Evolutionary conservation across 2,113 vertebrate species (phyloP).

Genomic region (Corythaixoides concolor): DNA sequence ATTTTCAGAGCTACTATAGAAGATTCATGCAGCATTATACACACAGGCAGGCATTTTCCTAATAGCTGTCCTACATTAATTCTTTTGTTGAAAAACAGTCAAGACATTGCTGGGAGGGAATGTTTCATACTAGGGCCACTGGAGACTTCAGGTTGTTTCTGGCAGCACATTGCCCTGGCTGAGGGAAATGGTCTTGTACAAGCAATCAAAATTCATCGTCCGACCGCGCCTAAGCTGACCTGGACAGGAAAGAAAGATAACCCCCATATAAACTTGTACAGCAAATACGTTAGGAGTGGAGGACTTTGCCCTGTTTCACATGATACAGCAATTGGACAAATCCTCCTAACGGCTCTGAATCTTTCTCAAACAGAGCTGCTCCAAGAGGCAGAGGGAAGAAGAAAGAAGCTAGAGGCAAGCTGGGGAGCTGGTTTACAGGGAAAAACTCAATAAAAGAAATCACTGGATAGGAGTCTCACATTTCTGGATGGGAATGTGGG

Average conservation of each 20-base stretch:
- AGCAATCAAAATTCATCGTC: neutral
- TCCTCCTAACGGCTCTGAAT: neutral
- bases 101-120: neutral
- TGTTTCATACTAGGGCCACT: neutral
- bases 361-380: neutral
- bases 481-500: neutral
- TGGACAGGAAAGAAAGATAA: conserved; percentile 41
- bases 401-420: neutral
- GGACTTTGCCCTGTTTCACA: neutral
- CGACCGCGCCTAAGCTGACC: conserved; percentile 1
- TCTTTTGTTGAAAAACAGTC: neutral
- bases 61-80: neutral
- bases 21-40: neutral
- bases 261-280: neutral
- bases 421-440: neutral
- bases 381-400: neutral
- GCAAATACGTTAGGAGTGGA: neutral
- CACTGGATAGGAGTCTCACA: neutral
- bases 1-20: neutral
- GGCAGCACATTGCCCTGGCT: neutral
- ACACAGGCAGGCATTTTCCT: neutral
- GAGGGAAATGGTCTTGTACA: neutral
- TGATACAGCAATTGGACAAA: neutral
- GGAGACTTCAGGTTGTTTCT: conserved; percentile 21
- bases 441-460: neutral